Evolutionary conservation across 2,113 vertebrate species (phyloP).

Genomic region (Apteryx mantelli): DNA sequence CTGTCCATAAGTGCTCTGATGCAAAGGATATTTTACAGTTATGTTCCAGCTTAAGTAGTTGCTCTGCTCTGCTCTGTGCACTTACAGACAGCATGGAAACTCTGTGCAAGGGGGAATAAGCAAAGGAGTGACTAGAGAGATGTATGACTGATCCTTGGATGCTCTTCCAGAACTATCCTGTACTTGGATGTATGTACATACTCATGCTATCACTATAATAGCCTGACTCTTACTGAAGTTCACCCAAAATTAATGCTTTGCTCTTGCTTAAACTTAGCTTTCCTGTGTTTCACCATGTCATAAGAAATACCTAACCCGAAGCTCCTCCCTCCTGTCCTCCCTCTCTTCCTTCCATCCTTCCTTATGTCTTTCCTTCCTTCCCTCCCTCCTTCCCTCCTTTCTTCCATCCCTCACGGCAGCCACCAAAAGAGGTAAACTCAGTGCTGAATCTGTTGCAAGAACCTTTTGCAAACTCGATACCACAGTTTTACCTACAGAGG

Average conservation of each 20-base stretch:
- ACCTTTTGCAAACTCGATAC: not conserved
- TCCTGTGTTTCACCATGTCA: not conserved
- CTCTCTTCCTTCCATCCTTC: no score
- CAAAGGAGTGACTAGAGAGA: accelerated
- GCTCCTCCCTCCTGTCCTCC: not conserved
- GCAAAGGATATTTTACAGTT: not conserved
- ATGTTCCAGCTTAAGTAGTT: not conserved
- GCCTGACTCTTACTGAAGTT: not conserved
- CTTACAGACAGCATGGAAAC: not conserved
- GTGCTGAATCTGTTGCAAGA: not conserved
- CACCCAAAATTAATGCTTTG: not conserved
- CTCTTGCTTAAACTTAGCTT: not conserved
- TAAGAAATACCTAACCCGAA: not conserved
- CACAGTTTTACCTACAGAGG: not conserved
- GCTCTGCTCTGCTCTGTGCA: not conserved
- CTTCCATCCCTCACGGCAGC: not conserved
- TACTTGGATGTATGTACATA: not conserved
- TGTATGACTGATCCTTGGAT: not conserved
- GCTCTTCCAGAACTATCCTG: not conserved
- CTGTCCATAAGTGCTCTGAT: not conserved
- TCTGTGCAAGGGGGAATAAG: not conserved
- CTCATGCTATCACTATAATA: not conserved
- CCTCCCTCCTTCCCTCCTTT: not conserved
- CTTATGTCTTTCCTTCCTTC: not conserved
- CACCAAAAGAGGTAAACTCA: not conserved